A percentile compares a stretch with the other conserved stretches of the same genome.
Conservation (phyloP, 2,113 vertebrate species). For the Lipotes vexillifer region DNA sequence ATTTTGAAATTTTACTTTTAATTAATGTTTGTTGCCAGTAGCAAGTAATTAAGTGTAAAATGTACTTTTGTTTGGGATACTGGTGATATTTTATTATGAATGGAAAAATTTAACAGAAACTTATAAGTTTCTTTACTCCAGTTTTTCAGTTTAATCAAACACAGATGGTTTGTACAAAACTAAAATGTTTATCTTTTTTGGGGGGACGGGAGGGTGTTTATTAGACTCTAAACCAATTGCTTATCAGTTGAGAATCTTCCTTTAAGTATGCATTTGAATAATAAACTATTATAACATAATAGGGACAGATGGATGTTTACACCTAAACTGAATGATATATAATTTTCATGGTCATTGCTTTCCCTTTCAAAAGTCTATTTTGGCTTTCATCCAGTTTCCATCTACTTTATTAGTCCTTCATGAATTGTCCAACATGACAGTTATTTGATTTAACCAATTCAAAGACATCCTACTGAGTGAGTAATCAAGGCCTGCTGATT, state of each 20-base stretch:
- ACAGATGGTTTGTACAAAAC: conserved; percentile 42
- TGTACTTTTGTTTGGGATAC: not conserved
- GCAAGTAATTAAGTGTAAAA: not conserved
- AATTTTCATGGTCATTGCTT: conserved; percentile 39
- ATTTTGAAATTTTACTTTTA: conserved; percentile 7
- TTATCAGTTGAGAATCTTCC: conserved; percentile 24
- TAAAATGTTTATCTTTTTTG: conserved; percentile 12
- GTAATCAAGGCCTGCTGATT: conserved; percentile 45
- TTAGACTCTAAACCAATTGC: conserved; percentile 21
- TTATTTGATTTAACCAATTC: conserved; percentile 66
- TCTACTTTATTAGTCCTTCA: conserved; percentile 39
- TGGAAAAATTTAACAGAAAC: not conserved
- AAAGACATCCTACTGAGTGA: conserved; percentile 53
- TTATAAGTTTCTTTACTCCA: not conserved
- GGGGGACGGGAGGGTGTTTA: not conserved
- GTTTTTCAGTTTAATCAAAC: conserved; percentile 18
- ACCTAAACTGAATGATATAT: conserved; percentile 13
- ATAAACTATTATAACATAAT: conserved; percentile 34
- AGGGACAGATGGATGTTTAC: conserved; percentile 35
- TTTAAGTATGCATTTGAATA: conserved; percentile 22
- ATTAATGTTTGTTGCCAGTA: not conserved
- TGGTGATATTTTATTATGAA: not conserved
- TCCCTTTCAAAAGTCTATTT: not conserved
- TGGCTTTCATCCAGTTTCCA: conserved; percentile 43
- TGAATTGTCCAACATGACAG: conserved; percentile 47